phyloP scores from a whole-genome alignment of 2,888 invertebrate genomes.

The Caenorhabditis sp. region DNA sequence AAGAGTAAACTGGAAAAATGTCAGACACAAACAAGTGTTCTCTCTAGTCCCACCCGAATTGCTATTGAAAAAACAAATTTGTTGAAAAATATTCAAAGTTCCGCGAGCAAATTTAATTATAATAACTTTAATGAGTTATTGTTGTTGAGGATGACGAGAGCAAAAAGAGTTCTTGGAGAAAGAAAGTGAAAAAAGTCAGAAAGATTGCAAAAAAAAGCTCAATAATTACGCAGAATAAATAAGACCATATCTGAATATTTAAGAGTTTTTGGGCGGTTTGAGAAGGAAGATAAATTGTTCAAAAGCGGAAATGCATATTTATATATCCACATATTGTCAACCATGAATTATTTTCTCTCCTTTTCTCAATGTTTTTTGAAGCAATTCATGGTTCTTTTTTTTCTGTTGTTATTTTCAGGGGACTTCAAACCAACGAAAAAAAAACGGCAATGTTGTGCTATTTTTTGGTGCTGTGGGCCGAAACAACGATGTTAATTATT shows the following conservation, averaged over 20 bases:
- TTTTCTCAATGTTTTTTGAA: background rate
- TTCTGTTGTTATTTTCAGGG: no score
- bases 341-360: slow-evolving; percentile 1
- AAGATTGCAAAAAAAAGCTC: no score
- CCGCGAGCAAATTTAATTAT: no score
- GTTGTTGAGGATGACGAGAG: no score
- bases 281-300: background rate
- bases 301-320: background rate
- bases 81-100: no score
- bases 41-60: no score
- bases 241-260: background rate
- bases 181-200: no score
- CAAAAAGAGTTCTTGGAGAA: no score
- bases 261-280: background rate
- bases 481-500: background rate
- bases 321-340: background rate
- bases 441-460: background rate
- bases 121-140: no score
- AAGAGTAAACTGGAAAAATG: no score
- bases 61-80: no score
- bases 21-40: no score
- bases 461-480: background rate
- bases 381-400: background rate
- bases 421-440: background rate
- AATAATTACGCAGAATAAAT: background rate